Percentiles rank a stretch among this genome's conserved stretches.
phyloP scores from a whole-genome alignment of 2,888 invertebrate species.

The Mycogona germanica region DNA sequence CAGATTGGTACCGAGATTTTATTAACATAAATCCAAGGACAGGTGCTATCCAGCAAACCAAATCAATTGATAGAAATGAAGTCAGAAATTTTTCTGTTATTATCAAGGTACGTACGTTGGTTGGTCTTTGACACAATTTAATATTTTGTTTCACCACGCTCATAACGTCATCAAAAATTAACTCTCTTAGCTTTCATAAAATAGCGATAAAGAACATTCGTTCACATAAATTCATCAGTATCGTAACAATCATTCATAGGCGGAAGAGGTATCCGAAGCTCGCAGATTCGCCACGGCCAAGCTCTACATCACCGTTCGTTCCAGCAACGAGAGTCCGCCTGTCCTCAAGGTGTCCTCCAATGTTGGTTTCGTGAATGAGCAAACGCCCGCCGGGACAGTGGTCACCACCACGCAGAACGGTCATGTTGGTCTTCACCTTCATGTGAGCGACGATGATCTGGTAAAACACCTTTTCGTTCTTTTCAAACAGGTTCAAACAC shows the following conservation, averaged over 20 bases:
- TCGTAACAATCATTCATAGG: no score
- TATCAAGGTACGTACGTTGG: slow-evolving; percentile 47
- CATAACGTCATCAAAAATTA: no score
- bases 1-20: slow-evolving; percentile 60
- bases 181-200: no score
- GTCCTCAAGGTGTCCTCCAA: slow-evolving; percentile 16
- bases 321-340: slow-evolving; percentile 62
- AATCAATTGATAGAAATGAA: slow-evolving; percentile 64
- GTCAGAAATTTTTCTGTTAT: slow-evolving; percentile 60
- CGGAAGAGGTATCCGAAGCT: slow-evolving; percentile 62
- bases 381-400: slow-evolving; percentile 69
- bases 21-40: slow-evolving; percentile 70
- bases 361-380: slow-evolving; percentile 58
- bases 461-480: slow-evolving; percentile 36
- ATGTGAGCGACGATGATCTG: slow-evolving; percentile 72
- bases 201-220: neutral
- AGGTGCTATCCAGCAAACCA: slow-evolving; percentile 67
- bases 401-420: slow-evolving; percentile 48
- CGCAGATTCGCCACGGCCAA: slow-evolving; percentile 72
- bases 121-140: neutral
- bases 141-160: slow-evolving; percentile 9
- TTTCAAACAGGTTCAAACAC: neutral
- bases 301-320: slow-evolving; percentile 64
- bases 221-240: neutral
- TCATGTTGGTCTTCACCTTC: slow-evolving; percentile 54